Conservation (phyloP, 2,113 vertebrate genomes). For the Centropus unirufus region DNA sequence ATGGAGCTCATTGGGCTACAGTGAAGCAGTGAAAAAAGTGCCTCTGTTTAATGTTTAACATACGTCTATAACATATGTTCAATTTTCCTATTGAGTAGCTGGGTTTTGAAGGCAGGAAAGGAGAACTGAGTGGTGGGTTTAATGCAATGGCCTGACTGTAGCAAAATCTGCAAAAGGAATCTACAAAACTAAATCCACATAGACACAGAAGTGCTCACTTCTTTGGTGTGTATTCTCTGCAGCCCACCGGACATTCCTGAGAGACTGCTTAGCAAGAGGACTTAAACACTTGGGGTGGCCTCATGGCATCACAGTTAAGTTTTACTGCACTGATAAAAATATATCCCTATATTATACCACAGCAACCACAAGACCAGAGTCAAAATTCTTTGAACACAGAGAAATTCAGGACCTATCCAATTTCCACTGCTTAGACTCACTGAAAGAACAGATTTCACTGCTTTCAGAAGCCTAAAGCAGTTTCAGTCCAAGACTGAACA, state of each 20-base stretch:
- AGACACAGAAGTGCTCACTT: neutral
- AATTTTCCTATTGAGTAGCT: neutral
- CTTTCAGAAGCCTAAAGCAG: neutral
- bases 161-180: constrained; percentile 12
- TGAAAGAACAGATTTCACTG: neutral
- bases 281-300: neutral
- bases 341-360: neutral
- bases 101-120: constrained; percentile 12
- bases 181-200: neutral
- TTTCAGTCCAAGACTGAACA: neutral
- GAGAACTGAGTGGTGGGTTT: neutral
- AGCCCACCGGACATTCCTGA: neutral
- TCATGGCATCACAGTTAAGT: neutral
- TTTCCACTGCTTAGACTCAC: neutral
- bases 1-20: neutral
- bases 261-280: neutral
- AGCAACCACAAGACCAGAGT: neutral
- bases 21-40: neutral
- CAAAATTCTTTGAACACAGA: neutral
- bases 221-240: neutral
- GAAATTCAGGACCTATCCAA: neutral
- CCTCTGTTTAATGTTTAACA: neutral
- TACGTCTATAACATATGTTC: neutral
- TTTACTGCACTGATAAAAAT: neutral
- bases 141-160: neutral